Percentiles rank a stretch among this genome's conserved stretches.
Conservation (phyloP, 1,140 invertebrate genomes). For the Brachionus rubens region DNA sequence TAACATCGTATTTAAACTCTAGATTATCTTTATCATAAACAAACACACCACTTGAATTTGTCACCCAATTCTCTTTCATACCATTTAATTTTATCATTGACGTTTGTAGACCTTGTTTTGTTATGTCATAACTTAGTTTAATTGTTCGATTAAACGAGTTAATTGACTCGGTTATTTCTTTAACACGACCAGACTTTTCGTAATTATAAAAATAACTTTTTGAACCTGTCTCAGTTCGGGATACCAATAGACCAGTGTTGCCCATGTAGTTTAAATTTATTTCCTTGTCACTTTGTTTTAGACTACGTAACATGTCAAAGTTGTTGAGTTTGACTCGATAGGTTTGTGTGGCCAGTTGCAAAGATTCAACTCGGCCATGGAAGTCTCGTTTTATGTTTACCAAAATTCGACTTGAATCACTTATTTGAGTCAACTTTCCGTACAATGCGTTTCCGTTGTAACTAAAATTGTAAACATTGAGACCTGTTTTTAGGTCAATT, state of each 20-base stretch:
- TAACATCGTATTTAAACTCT: slow-evolving; percentile 24
- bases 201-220: slow-evolving; percentile 60
- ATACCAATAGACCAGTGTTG: slow-evolving; percentile 74
- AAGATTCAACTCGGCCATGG: slow-evolving; percentile 67
- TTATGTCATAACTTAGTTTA: neutral
- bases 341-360: slow-evolving; percentile 73
- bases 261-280: slow-evolving; percentile 88
- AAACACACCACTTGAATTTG: slow-evolving; percentile 11
- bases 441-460: slow-evolving; percentile 95
- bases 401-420: slow-evolving; percentile 81
- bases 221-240: slow-evolving; percentile 68
- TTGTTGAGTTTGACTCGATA: slow-evolving; percentile 76
- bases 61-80: neutral
- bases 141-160: neutral
- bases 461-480: slow-evolving; percentile 83
- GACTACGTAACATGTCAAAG: slow-evolving; percentile 80
- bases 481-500: slow-evolving; percentile 83
- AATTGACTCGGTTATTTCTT: neutral
- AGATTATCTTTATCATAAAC: slow-evolving; percentile 6
- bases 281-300: slow-evolving; percentile 85
- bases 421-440: slow-evolving; percentile 84
- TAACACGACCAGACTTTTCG: neutral
- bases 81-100: neutral
- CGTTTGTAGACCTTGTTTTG: neutral
- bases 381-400: slow-evolving; percentile 82